phyloP scores from a whole-genome alignment of 2,888 invertebrate genomes.

The Parnassius smintheus region DNA sequence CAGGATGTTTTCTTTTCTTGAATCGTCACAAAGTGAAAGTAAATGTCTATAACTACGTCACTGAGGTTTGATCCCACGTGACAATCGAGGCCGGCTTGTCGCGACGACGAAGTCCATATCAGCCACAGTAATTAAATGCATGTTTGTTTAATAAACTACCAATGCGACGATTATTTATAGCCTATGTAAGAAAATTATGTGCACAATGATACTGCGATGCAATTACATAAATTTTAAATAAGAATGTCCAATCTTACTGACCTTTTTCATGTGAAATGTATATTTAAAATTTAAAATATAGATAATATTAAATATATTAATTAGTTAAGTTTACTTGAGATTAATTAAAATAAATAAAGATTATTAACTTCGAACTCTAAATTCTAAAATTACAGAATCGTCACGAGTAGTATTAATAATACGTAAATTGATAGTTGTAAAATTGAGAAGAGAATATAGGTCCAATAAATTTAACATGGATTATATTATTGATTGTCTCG shows the following conservation, averaged over 20 bases:
- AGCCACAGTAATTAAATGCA: slow-evolving; percentile 2
- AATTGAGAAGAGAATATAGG: slow-evolving; percentile 5
- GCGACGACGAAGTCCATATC: slow-evolving; percentile 27
- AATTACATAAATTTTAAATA: too few relatives aligned
- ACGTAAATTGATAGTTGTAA: neutral
- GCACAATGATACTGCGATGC: too few relatives aligned
- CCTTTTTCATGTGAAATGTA: too few relatives aligned
- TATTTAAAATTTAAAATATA: too few relatives aligned
- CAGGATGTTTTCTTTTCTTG: too few relatives aligned
- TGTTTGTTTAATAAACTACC: slow-evolving; percentile 2
- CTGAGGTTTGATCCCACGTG: slow-evolving; percentile 9
- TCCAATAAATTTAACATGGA: slow-evolving; percentile 18
- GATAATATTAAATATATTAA: too few relatives aligned
- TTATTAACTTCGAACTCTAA: neutral
- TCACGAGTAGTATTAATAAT: neutral
- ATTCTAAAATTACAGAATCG: neutral
- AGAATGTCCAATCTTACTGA: too few relatives aligned
- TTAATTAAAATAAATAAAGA: too few relatives aligned
- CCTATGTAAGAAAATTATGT: too few relatives aligned
- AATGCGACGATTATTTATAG: slow-evolving; percentile 12
- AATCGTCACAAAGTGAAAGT: slow-evolving; percentile 6
- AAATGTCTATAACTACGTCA: neutral
- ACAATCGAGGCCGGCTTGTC: slow-evolving; percentile 28
- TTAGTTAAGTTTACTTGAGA: too few relatives aligned
- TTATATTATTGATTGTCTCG: too few relatives aligned